Evolutionary conservation across 2,888 invertebrate species (phyloP).

Genomic region (Prionchulus punctatus): DNA sequence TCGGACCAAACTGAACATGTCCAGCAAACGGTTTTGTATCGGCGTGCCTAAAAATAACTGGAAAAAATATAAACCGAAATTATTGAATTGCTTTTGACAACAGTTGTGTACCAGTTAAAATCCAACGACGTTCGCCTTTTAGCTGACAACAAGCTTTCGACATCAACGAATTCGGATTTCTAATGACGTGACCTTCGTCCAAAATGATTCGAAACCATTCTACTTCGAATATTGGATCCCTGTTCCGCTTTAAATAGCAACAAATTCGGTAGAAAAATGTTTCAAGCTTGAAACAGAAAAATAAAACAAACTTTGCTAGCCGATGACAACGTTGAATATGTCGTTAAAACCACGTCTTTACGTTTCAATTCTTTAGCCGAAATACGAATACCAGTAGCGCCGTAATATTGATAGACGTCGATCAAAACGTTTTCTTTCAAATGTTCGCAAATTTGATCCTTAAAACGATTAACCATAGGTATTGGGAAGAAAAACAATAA

Average conservation of each 20-base stretch:
- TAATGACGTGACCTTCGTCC: background rate
- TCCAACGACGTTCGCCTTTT: background rate
- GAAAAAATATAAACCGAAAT: background rate
- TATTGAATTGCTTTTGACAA: background rate
- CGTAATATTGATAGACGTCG: background rate
- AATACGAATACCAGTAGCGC: background rate
- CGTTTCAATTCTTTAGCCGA: background rate
- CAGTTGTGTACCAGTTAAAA: background rate
- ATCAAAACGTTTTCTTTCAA: background rate
- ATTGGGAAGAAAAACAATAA: background rate
- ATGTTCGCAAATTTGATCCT: background rate
- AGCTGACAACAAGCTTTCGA: background rate
- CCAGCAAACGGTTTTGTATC: background rate
- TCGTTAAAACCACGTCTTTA: background rate
- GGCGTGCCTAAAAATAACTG: background rate
- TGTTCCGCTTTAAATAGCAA: background rate
- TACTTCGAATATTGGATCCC: background rate
- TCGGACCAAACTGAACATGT: background rate
- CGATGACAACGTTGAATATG: background rate
- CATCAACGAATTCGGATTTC: background rate
- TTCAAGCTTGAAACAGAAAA: background rate
- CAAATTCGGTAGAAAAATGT: background rate
- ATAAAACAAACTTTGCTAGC: background rate
- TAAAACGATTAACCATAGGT: background rate
- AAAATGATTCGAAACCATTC: background rate